Base-by-base conservation (phyloP, 2,797 vertebrate genomes). In the Hippocampus kuda region DNA sequence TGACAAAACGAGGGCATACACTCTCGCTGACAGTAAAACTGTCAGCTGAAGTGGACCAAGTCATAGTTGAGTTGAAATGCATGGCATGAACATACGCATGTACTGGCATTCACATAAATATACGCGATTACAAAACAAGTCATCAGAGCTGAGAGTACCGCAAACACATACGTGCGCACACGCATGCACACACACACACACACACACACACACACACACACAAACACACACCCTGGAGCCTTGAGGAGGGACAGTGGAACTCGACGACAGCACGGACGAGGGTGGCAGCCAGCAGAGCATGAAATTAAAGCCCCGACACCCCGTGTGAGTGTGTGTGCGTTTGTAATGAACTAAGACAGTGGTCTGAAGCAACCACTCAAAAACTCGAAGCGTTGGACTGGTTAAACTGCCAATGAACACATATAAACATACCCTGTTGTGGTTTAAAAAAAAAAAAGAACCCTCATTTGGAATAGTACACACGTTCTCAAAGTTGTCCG, bases 271-370 rank as follows among this genome's bases (percentile, higher is more conserved):
- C 66, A 65, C 22, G 30, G 49, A 53, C 22, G 41, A 60, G 60
- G 65, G 72, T 42, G 49, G 41, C 2, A 38, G 51, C 27, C 83
- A 83, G 68, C 66, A 18, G n/a, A 86, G 84, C 84, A 78, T 86
- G 85, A 89, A 89, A 89, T 88, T 80, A 89, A 87, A 85, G 78
- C 75, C 81, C 80, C 68, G 69, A 77, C 83, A 79, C 78, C 83
- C 77, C 83, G 80, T 73, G 78, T 77, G 79, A 73, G 82, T 75
- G 75, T 76, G 67, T 77, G 75, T 61, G 60, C 46, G 42, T 63
- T 60, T 68, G 65, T 57, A 68, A 61, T 61, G 59, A 34, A 27
- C 59, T 61, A 34, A 38, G 59, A 34, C 59, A 61, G 30, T 38
- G 16, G 34, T 61, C 59, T 38, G 59, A 61, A 34, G 59, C 30